Evolutionary conservation across 2,888 invertebrate genomes (phyloP).

Genomic region (Calameuta pallipes): DNA sequence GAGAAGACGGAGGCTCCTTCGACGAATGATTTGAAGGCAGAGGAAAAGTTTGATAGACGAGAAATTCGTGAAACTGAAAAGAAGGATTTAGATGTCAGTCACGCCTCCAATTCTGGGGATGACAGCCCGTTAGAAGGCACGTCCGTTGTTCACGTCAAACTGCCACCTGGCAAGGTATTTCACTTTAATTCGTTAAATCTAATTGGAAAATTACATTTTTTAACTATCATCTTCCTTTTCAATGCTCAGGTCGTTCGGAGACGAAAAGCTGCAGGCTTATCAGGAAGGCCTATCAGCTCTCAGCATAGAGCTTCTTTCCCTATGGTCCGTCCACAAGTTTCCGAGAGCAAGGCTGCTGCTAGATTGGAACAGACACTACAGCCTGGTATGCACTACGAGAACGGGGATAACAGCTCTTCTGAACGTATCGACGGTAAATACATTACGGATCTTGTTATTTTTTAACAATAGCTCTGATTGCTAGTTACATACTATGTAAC

Average conservation of each 20-base stretch:
- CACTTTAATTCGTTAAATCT: background rate
- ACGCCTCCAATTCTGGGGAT: conserved; percentile 67
- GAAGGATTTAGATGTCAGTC: conserved; percentile 55
- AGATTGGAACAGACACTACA: conserved; percentile 68
- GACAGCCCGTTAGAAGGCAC: conserved; percentile 72
- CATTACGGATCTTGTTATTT: background rate
- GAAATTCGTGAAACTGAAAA: conserved; percentile 8
- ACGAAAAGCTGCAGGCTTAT: conserved; percentile 66
- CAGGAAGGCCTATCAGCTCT: conserved; percentile 62
- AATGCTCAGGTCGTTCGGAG: conserved; percentile 72
- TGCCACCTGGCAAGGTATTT: conserved; percentile 78
- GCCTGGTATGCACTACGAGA: conserved; percentile 56
- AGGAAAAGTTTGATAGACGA: background rate
- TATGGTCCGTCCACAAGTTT: conserved; percentile 70
- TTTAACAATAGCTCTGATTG: background rate
- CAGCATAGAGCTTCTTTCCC: conserved; percentile 76
- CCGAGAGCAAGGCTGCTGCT: conserved; percentile 68
- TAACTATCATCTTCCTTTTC: conserved; percentile 14
- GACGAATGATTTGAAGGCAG: background rate
- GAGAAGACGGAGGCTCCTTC: conserved; percentile 30
- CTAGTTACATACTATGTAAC: background rate
- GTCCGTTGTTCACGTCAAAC: conserved; percentile 73
- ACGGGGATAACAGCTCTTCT: conserved; percentile 62
- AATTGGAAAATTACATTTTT: background rate
- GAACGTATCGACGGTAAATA: conserved; percentile 59